These are phyloP conservation scores for Troides aeacus DNA, from an alignment of 2,888 invertebrate genomes.

Conservation along the genomic window DNA sequence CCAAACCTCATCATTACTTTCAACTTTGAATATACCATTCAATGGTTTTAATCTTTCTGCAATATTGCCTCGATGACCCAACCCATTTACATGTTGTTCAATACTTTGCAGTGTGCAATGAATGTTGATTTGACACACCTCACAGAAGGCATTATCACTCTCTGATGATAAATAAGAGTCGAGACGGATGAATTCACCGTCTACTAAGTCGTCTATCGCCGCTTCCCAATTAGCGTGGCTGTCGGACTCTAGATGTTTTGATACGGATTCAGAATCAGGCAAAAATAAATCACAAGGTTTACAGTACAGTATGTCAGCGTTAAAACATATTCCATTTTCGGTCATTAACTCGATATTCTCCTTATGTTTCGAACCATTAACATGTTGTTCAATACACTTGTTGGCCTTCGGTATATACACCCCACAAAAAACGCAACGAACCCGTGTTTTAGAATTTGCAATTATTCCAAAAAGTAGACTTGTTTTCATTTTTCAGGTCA, in stretches of 20 bases:
- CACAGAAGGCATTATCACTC: slow-evolving; percentile 52
- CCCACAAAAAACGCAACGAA: slow-evolving; percentile 61
- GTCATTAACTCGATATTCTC: slow-evolving; percentile 56
- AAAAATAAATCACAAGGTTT: slow-evolving; percentile 52
- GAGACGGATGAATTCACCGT: slow-evolving; percentile 57
- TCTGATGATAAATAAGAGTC: slow-evolving; percentile 52
- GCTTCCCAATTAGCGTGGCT: slow-evolving; percentile 59
- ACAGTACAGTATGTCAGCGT: slow-evolving; percentile 49
- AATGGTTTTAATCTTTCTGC: slow-evolving; percentile 53
- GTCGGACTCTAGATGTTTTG: slow-evolving; percentile 51
- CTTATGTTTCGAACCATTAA: slow-evolving; percentile 58
- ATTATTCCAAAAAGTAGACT: slow-evolving; percentile 54
- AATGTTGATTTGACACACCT: slow-evolving; percentile 49
- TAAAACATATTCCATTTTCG: slow-evolving; percentile 53
- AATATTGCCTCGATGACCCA: slow-evolving; percentile 51
- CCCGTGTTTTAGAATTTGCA: slow-evolving; percentile 55
- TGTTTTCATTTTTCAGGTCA: slow-evolving; percentile 53
- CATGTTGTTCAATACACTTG: slow-evolving; percentile 64
- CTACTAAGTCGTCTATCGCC: slow-evolving; percentile 55
- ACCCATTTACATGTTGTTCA: slow-evolving; percentile 55
- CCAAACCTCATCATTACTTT: slow-evolving; percentile 52
- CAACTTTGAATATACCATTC: slow-evolving; percentile 53
- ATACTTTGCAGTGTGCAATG: slow-evolving; percentile 48
- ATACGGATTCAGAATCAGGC: slow-evolving; percentile 49
- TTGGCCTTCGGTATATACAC: slow-evolving; percentile 60